These are phyloP conservation scores for Uloborus plumipes DNA, from an alignment of 2,888 invertebrate species.

Conservation along the genomic window DNA sequence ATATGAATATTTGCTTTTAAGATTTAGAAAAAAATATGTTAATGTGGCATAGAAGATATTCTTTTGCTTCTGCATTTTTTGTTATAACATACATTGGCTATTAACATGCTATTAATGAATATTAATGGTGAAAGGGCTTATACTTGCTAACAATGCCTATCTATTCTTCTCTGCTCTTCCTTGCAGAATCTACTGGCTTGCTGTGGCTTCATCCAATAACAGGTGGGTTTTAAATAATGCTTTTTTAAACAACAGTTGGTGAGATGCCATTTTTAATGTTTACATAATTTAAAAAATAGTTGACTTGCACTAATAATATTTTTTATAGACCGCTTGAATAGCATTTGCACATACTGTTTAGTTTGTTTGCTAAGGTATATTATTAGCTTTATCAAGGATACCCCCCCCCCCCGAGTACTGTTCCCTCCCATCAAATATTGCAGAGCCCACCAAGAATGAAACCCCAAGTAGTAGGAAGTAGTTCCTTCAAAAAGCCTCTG, in stretches of 20 bases:
- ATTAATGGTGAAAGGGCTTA: conserved; percentile 50
- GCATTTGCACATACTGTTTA: too few species aligned
- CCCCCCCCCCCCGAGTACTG: too few species aligned
- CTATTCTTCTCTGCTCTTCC: conserved; percentile 54
- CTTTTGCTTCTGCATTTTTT: neutral
- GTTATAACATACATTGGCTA: conserved; percentile 26
- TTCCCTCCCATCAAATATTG: too few species aligned
- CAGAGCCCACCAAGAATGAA: too few species aligned
- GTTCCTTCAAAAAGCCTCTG: too few species aligned
- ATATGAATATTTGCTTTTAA: too few species aligned
- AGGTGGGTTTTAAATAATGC: conserved; percentile 51
- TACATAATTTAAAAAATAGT: neutral
- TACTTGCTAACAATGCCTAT: conserved; percentile 59
- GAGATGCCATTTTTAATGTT: neutral
- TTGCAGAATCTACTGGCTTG: conserved; percentile 57
- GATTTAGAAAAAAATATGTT: too few species aligned
- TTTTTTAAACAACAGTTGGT: neutral
- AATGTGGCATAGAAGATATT: neutral
- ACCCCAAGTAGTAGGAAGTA: too few species aligned
- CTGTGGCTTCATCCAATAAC: conserved; percentile 62
- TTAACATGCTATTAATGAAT: conserved; percentile 53
- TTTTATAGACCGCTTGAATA: too few species aligned
- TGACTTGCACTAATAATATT: too few species aligned
- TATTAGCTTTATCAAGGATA: too few species aligned
- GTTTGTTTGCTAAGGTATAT: too few species aligned